Evolutionary conservation across 1,140 invertebrate genomes (phyloP), one percentile per base, ranked within the genome.

Genomic region (Bilobella aurantiaca): DNA sequence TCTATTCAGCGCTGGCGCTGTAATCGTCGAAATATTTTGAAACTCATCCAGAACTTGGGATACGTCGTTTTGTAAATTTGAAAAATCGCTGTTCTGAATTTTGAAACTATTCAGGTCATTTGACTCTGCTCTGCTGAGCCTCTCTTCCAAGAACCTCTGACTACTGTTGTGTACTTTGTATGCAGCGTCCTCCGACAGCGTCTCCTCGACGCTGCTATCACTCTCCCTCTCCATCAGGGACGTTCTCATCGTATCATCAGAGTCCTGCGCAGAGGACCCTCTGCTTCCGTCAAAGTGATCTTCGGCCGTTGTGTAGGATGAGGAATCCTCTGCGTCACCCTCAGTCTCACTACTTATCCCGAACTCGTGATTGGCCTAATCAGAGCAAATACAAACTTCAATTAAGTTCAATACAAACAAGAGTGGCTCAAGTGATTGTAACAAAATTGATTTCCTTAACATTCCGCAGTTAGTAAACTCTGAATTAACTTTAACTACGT

Each of bases 241-340:
- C 12, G 49, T 61, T 37, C n/a, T 61, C 59, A 12, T 27, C 21
- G 59, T 61, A 14, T 61, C 59, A 23, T 61, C n/a, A 16, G 3
- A 25, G 3, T 27, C 30, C 3, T 46, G 18, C 16, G 59, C 5
- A 61, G 21, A 14, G 14, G 28, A 5, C 28, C 5, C 27, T 18
- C 28, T 8, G 31, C 58, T 59, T 28, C 30, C 34, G 23, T 71
- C 64, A 25, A 61, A 62, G 14, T 67, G 64, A 56, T 68, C 66
- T 46, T 71, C 69, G 25, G 66, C 69, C 27, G 69, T 65, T 21
- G 69, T 71, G 31, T 59, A 62, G 3, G 64, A 66, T 2, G 64
- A 66, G 3, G 68, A 65, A 14, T 58, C 30, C 30, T 53, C 30
- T 29, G 14, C 49, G 49, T 53, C 49, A 23, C 49, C 12, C 25